These are phyloP conservation scores for Drosophila lowei DNA, from an alignment of 1,140 invertebrate species.

Conservation along the genomic window DNA sequence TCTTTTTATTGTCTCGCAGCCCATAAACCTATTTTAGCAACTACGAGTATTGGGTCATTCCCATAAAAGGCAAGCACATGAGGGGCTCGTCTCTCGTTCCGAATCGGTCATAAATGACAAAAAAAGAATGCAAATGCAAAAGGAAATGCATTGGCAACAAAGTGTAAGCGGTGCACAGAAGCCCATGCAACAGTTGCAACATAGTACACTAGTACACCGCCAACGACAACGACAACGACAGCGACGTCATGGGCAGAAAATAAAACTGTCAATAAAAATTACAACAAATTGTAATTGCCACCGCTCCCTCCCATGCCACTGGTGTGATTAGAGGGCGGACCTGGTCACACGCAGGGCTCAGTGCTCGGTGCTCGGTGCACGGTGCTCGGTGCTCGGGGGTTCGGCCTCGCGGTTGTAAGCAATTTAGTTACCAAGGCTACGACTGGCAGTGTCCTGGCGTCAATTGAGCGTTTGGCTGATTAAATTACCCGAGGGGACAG, in stretches of 20 bases:
- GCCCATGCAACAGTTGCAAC: slow-evolving; percentile 44
- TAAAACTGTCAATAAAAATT: slow-evolving; percentile 68
- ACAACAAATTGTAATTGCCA: slow-evolving; percentile 44
- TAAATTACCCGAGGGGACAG: slow-evolving; percentile 65
- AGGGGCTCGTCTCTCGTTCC: slow-evolving; percentile 31
- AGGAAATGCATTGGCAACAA: slow-evolving; percentile 27
- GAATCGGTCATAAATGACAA: slow-evolving; percentile 30
- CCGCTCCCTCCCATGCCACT: not conserved
- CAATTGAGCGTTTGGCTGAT: slow-evolving; percentile 67
- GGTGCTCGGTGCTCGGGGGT: not conserved
- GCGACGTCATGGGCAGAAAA: slow-evolving; percentile 62
- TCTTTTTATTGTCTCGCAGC: slow-evolving; percentile 11
- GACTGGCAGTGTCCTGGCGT: slow-evolving; percentile 45
- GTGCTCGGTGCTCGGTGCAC: slow-evolving; percentile 19
- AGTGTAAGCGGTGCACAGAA: slow-evolving; percentile 18
- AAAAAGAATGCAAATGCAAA: slow-evolving; percentile 12
- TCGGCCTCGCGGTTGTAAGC: slow-evolving; percentile 31
- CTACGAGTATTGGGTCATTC: slow-evolving; percentile 41
- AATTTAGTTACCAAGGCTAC: slow-evolving; percentile 71
- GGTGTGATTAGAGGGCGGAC: slow-evolving; percentile 18
- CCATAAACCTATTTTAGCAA: slow-evolving; percentile 48
- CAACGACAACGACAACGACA: slow-evolving; percentile 3
- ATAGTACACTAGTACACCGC: slow-evolving; percentile 3
- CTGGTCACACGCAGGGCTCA: slow-evolving; percentile 53
- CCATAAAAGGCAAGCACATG: slow-evolving; percentile 32